Conservation (phyloP, 2,888 invertebrate species). For the Ectropis crepuscularia region DNA sequence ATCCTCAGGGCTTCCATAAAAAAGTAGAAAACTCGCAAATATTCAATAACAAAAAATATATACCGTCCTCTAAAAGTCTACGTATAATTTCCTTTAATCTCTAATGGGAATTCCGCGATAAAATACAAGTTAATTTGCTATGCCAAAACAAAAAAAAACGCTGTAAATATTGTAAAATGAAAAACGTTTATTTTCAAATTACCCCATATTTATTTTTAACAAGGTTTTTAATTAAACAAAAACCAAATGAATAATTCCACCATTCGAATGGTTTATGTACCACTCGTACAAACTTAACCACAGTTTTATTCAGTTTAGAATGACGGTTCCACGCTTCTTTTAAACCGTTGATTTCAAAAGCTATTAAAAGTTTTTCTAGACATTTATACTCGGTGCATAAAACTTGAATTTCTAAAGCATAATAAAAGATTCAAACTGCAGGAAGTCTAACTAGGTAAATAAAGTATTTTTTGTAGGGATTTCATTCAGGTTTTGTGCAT, state of each 20-base stretch:
- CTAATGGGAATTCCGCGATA: background rate
- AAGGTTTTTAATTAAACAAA: slow-evolving; percentile 1
- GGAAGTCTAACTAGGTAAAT: slow-evolving; percentile 16
- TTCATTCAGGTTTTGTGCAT: slow-evolving; percentile 1
- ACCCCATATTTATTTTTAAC: background rate
- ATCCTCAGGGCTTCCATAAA: no score
- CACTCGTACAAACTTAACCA: slow-evolving; percentile 2
- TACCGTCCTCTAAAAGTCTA: no score
- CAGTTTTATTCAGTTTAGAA: slow-evolving; percentile 19
- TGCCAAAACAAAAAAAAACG: background rate
- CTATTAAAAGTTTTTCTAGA: slow-evolving; percentile 28
- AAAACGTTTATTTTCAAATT: slow-evolving; percentile 5
- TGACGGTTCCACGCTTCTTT: slow-evolving; percentile 10
- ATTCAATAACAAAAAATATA: no score
- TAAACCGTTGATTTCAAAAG: slow-evolving; percentile 22
- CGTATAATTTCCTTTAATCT: background rate
- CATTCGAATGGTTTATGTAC: slow-evolving; percentile 5
- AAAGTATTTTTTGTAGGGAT: background rate
- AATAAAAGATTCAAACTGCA: slow-evolving; percentile 16
- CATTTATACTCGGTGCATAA: slow-evolving; percentile 15
- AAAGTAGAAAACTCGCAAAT: no score
- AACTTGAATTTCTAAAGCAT: slow-evolving; percentile 16
- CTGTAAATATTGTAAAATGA: background rate
- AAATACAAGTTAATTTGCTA: slow-evolving; percentile 1
- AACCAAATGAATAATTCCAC: slow-evolving; percentile 11